Evolutionary conservation across 2,797 vertebrate species (phyloP), one percentile per base, ranked within the genome.

Genomic region (Hybognathus amarus): DNA sequence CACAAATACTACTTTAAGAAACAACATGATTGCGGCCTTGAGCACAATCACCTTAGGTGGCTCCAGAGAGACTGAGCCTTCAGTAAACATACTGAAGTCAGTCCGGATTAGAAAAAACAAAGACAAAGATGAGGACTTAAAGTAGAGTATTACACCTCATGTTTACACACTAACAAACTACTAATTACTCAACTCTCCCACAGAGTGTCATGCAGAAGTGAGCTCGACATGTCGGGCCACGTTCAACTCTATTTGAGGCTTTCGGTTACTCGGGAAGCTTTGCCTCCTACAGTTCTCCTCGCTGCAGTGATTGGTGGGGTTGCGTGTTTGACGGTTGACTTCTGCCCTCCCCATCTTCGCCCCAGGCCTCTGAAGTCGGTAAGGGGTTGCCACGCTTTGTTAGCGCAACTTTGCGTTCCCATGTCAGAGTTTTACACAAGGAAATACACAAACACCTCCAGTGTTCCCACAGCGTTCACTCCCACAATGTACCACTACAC

Each of bases 381-480:
- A 38, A 89, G 87, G 87, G 90, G 85, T n/a, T 7, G 86, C 87
- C 84, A 91, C 22, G 80, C 89, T 90, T 92, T 38, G 63, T 93
- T 92, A 91, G 88, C 50, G 56, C 6, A 11, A 77, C 84, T 84
- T 83, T 77, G 77, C 83, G 87, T 94, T 94, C 92, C 92, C 89
- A 90, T 90, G 91, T 92, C 88, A 9, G 15, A 88, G 77, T 86
- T 56, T n/a, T 80, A 85, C 90, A 82, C 59, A 87, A 85, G 91
- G 91, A 91, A 92, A 87, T 85, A 84, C 59, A 85, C 85, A 84
- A 91, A 90, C 92, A 91, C 90, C 91, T 93, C 90, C 79, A 20
- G 40, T 11, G 87, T 92, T 93, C 90, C 91, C 92, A 92, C 87
- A 90, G 54, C 76, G 73, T 81, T 87, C 85, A 66, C 30, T 67